These are phyloP conservation scores for Chrysodeixis includens DNA, from an alignment of 2,888 invertebrate species.

Conservation along the genomic window DNA sequence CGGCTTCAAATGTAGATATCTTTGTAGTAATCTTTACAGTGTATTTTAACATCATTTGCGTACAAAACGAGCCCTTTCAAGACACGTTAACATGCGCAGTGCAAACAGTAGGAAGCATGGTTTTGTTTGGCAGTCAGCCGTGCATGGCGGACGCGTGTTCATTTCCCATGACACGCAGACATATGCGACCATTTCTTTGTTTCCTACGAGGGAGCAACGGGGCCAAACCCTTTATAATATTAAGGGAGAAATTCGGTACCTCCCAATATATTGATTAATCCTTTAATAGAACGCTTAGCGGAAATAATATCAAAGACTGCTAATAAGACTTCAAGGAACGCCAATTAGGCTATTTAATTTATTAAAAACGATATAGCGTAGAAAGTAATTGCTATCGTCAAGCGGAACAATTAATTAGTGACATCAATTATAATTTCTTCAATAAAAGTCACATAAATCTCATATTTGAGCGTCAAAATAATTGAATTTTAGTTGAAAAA, in stretches of 20 bases:
- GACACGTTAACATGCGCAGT: neutral
- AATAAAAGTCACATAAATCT: neutral
- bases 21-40: neutral
- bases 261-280: neutral
- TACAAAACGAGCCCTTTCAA: neutral
- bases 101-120: constrained; percentile 10
- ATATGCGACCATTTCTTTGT: constrained; percentile 36
- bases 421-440: neutral
- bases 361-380: neutral
- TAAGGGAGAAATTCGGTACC: constrained; percentile 8
- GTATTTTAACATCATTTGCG: neutral
- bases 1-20: neutral
- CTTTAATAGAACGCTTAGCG: neutral
- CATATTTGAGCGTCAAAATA: neutral
- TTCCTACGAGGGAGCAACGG: constrained; percentile 13
- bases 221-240: constrained; percentile 20
- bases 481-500: neutral
- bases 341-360: neutral
- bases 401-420: constrained; percentile 2
- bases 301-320: neutral
- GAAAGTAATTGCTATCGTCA: neutral
- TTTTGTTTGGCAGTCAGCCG: constrained; percentile 26
- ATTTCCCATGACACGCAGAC: constrained; percentile 58
- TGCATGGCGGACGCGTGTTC: constrained; percentile 42
- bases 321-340: neutral